A percentile compares a stretch with the other conserved stretches of the same genome.
These are phyloP conservation scores for Gorsachius goisagi DNA, from an alignment of 2,113 vertebrate species.

Conservation along the genomic window DNA sequence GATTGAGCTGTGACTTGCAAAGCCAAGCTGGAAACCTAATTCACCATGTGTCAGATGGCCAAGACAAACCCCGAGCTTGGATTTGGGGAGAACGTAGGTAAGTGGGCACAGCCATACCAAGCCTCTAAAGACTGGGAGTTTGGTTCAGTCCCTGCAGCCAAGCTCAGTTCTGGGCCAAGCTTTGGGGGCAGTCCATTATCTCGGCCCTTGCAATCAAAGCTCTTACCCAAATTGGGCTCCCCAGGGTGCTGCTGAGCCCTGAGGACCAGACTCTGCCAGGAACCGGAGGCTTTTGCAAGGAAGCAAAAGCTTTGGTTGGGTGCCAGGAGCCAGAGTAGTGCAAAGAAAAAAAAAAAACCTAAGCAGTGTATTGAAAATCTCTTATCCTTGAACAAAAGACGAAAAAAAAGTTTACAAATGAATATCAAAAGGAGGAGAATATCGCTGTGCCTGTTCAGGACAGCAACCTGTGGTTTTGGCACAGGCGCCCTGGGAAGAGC, in stretches of 20 bases:
- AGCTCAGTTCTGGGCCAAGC: not conserved
- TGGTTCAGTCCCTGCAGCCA: not conserved
- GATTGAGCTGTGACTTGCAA: not conserved
- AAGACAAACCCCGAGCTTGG: not conserved
- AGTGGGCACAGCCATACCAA: not conserved
- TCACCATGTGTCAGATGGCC: not conserved
- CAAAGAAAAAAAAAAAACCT: not conserved
- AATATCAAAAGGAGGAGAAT: not conserved
- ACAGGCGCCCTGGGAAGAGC: not conserved
- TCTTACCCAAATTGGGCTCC: not conserved
- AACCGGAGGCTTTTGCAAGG: not conserved
- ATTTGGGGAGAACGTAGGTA: not conserved
- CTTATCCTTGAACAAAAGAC: not conserved
- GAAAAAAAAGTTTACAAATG: not conserved
- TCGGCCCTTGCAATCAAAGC: not conserved
- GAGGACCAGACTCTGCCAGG: not conserved
- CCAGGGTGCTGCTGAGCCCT: not conserved
- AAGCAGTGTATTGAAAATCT: not conserved
- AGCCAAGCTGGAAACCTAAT: not conserved
- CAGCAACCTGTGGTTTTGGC: not conserved
- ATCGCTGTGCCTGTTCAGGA: rapidly evolving
- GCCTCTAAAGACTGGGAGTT: rapidly evolving
- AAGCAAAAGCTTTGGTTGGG: not conserved
- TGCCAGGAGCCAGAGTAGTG: not conserved
- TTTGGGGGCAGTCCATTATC: not conserved